A percentile compares a stretch with the other conserved stretches of the same genome.
Conservation (phyloP, 2,888 invertebrate genomes). For the Microchrysa polita region DNA sequence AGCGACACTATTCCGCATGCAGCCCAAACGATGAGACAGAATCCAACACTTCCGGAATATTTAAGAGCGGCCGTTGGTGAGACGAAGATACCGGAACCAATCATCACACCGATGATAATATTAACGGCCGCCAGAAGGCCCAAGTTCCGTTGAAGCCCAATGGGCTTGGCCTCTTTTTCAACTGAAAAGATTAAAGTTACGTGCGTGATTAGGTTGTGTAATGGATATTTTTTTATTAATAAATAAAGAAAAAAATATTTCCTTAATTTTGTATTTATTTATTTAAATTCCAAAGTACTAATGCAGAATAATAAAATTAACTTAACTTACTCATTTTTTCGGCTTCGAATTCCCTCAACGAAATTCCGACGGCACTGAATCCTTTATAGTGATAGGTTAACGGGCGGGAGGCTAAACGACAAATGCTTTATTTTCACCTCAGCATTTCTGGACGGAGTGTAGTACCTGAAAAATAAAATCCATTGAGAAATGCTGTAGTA, state of each 20-base stretch:
- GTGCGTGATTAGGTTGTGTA: too few species aligned
- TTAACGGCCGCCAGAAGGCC: conserved; percentile 84
- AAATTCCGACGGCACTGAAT: background rate
- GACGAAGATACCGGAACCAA: conserved; percentile 89
- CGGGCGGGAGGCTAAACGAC: too few species aligned
- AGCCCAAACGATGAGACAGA: conserved; percentile 82
- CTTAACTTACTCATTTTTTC: conserved; percentile 12
- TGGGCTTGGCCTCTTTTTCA: conserved; percentile 60
- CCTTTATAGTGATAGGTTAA: too few species aligned
- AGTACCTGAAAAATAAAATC: conserved; percentile 24
- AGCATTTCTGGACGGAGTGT: conserved; percentile 7
- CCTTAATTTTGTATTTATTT: too few species aligned
- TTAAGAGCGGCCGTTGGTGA: conserved; percentile 81
- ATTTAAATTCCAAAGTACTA: too few species aligned
- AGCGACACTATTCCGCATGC: conserved; percentile 81
- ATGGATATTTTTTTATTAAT: too few species aligned
- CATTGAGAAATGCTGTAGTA: conserved; percentile 9
- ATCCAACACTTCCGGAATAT: conserved; percentile 81
- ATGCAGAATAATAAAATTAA: too few species aligned
- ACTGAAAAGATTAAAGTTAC: too few species aligned
- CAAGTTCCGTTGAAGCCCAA: conserved; percentile 77
- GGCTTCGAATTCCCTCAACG: background rate
- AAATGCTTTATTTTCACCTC: conserved; percentile 9
- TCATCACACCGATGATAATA: conserved; percentile 88
- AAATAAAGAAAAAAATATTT: too few species aligned